Base-by-base conservation (phyloP, 1,140 invertebrate genomes). In the Drosophila subpulchrella region DNA sequence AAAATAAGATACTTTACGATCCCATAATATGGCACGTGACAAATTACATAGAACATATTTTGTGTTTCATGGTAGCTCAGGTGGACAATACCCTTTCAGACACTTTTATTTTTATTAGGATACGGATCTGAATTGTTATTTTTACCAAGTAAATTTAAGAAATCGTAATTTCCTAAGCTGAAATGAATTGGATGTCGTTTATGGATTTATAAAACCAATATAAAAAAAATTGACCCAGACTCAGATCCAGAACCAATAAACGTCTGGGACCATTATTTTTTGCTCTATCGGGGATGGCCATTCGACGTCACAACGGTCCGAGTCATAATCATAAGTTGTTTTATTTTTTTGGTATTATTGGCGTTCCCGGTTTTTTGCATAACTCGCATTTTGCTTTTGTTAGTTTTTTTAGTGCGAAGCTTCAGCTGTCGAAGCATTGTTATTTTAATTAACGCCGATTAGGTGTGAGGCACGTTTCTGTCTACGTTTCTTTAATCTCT, bases 401-500 rank as follows among this genome's bases (percentile, higher is more conserved):
- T 50, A 12, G 15, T 72, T 11, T 46, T 47, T 56, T 68, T 39
- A 47, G 70, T 47, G 66, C 41, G 51, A 34, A 50, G 59, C 44
- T 61, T 50, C 17, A 27, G 60, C 65, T 42, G 58, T 59, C 50
- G 34, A 30, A 67, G 77, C 71, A 71, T 80, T 79, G 77, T 79
- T 79, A 79, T 79, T 79, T 79, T 80, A 80, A 80, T 80, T 81
- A 81, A 54, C 46, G 42, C 36, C 77, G 63, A 80, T 80, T 80
- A 62, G 77, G 70, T 80, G 62, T 54, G 78, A 80, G 66, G 77
- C 78, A 80, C 78, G 78, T 80, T 80, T 80, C 63, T 61, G 57
- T 57, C 47, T 38, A 80, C 71, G 71, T 66, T 46, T 71, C 54
- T 58, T 78, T 63, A 63, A 61, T 77, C 60, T 78, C 13, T 30